Percentiles rank a stretch among this genome's conserved stretches.
Conservation (phyloP, 2,797 vertebrate species). For the Simalia tracyae region DNA sequence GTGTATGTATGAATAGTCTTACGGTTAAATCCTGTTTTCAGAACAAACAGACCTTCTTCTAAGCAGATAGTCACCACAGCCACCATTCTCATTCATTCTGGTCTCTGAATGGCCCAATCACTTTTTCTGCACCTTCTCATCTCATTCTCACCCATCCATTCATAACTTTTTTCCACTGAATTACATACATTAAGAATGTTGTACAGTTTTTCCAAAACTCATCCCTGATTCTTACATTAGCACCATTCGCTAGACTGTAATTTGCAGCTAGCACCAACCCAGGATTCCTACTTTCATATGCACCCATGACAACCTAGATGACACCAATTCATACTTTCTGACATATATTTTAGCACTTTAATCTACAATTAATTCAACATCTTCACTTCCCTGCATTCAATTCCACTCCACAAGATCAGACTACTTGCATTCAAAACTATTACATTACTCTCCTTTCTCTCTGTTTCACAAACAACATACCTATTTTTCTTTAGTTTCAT, state of each 20-base stretch:
- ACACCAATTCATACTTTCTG: neutral
- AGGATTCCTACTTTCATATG: neutral
- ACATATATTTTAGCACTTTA: neutral
- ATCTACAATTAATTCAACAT: neutral
- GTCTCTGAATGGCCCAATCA: neutral
- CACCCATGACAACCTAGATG: neutral
- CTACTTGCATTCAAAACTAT: neutral
- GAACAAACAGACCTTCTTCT: neutral
- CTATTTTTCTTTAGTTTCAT: neutral
- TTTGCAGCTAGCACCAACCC: neutral
- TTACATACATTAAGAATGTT: neutral
- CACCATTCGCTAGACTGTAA: neutral
- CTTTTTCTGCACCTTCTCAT: neutral
- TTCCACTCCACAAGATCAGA: neutral
- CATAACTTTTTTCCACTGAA: neutral
- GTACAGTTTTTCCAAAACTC: neutral
- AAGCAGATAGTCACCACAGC: neutral
- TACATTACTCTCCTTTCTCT: neutral
- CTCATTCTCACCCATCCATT: neutral
- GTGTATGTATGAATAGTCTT: neutral
- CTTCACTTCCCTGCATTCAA: neutral
- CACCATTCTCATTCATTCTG: neutral
- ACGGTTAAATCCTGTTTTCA: neutral
- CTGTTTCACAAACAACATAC: neutral
- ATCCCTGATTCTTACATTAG: neutral